These are phyloP conservation scores for Tolmerus cingulatus DNA, from an alignment of 2,888 invertebrate species.

Conservation along the genomic window DNA sequence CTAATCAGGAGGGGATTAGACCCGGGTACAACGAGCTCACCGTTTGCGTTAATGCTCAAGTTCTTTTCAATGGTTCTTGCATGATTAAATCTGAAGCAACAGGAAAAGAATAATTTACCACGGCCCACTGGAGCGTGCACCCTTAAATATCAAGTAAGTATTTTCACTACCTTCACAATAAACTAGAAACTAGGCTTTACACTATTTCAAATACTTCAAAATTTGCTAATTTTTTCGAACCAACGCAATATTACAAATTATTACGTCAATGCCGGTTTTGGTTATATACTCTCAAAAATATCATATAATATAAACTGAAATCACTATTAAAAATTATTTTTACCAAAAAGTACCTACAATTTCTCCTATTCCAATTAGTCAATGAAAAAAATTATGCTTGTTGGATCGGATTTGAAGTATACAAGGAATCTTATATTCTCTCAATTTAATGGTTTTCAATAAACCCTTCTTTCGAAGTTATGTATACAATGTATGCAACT, in stretches of 20 bases:
- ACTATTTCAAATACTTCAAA: background rate
- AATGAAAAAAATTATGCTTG: too few relatives aligned
- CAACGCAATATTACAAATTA: background rate
- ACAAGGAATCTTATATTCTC: too few relatives aligned
- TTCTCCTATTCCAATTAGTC: too few relatives aligned
- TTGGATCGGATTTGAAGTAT: too few relatives aligned
- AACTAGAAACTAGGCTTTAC: background rate
- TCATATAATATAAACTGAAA: too few relatives aligned
- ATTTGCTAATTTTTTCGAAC: background rate
- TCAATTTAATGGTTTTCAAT: too few relatives aligned
- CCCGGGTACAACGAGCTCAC: background rate
- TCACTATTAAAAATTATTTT: too few relatives aligned
- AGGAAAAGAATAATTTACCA: background rate
- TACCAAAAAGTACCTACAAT: too few relatives aligned
- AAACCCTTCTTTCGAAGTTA: too few relatives aligned
- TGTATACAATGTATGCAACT: too few relatives aligned
- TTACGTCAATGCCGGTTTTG: background rate
- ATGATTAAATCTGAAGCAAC: background rate
- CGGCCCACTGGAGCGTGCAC: background rate
- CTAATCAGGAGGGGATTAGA: background rate
- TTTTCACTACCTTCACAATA: background rate
- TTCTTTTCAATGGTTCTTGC: background rate
- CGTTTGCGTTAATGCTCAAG: background rate
- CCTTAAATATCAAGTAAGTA: background rate
- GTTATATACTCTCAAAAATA: background rate